Evolutionary conservation across 2,113 vertebrate species (phyloP).

Genomic region (Gambusia affinis): DNA sequence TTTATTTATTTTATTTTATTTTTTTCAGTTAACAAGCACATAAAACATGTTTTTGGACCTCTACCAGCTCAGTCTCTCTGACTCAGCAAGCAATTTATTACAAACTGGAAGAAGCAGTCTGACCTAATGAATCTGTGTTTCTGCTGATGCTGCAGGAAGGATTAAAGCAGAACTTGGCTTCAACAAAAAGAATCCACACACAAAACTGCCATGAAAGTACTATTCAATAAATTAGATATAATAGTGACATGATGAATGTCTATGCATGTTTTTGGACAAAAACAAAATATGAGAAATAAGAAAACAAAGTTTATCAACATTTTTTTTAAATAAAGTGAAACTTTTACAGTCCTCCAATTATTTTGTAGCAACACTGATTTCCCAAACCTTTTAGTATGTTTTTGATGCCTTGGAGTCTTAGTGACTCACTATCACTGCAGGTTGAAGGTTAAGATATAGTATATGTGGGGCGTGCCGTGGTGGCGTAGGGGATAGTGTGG

Average conservation of each 20-base stretch:
- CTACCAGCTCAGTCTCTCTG: not conserved
- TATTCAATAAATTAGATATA: not conserved
- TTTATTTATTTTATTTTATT: not conserved
- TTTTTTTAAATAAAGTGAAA: not conserved
- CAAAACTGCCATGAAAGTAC: not conserved
- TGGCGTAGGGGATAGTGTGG: no score
- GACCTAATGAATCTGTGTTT: not conserved
- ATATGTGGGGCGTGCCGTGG: no score
- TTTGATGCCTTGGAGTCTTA: not conserved
- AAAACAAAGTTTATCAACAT: not conserved
- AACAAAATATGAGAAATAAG: not conserved
- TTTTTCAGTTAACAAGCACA: not conserved
- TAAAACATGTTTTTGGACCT: not conserved
- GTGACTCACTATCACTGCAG: not conserved
- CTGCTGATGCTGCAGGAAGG: constrained; percentile 7
- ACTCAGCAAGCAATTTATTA: not conserved
- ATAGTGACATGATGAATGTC: not conserved
- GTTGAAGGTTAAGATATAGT: not conserved
- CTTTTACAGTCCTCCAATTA: not conserved
- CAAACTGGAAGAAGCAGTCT: not conserved
- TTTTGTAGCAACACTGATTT: not conserved
- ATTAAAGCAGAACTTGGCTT: not conserved
- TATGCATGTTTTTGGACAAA: not conserved
- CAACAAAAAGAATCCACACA: not conserved
- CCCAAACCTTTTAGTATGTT: no score